Evolutionary conservation across 2,888 invertebrate genomes (phyloP).

Genomic region (Matsumyia berberina): DNA sequence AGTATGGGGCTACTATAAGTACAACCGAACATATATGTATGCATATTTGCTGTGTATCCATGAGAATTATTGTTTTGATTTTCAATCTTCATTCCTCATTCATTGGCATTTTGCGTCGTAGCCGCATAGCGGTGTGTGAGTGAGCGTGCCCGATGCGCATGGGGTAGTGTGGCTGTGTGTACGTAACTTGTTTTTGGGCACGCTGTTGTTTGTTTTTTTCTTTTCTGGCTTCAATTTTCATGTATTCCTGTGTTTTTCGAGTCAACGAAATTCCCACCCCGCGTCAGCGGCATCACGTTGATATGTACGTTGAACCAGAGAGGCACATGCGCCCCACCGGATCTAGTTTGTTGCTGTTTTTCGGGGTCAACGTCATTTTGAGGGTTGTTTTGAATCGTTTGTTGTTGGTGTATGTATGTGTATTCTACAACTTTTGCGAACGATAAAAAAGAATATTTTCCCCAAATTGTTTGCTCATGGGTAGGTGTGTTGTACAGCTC

Average conservation of each 20-base stretch:
- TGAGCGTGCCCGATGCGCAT: constrained; percentile 44
- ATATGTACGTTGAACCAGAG: constrained; percentile 70
- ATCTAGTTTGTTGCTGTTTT: constrained; percentile 78
- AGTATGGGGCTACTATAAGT: constrained; percentile 5
- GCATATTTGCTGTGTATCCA: constrained; percentile 38
- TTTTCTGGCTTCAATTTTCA: constrained; percentile 8
- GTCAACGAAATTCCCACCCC: constrained; percentile 27
- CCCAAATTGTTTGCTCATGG: constrained; percentile 3
- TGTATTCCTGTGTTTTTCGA: constrained; percentile 27
- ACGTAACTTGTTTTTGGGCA: constrained; percentile 43
- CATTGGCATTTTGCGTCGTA: constrained; percentile 74
- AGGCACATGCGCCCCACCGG: constrained; percentile 75
- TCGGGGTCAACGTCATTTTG: constrained; percentile 83
- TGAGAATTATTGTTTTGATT: constrained; percentile 74
- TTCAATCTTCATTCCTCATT: constrained; percentile 71
- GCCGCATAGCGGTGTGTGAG: background rate
- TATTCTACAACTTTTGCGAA: constrained; percentile 29
- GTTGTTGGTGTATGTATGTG: constrained; percentile 20
- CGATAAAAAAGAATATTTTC: constrained; percentile 12
- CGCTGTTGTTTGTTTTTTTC: constrained; percentile 18
- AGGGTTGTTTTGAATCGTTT: constrained; percentile 80
- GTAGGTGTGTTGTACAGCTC: constrained; percentile 1
- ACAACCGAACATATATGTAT: constrained; percentile 9
- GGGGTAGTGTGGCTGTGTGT: constrained; percentile 34
- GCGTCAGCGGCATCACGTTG: constrained; percentile 53